Evolutionary conservation across 1,140 invertebrate genomes (phyloP).

Genomic region (Drosophila pallidifrons): DNA sequence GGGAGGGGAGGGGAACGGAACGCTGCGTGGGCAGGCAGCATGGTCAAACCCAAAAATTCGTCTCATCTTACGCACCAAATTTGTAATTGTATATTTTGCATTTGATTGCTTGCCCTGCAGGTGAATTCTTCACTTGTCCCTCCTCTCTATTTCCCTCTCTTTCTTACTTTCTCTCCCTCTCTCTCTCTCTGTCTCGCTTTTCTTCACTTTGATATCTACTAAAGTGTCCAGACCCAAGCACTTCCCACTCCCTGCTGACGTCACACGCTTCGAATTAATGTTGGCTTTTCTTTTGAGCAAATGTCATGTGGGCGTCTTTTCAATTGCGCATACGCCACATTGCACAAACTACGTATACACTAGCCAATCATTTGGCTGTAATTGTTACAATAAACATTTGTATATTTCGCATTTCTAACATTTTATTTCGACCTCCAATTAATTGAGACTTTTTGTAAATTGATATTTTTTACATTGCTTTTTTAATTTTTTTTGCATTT

Average conservation of each 20-base stretch:
- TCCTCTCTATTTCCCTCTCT: neutral
- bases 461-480: too few relatives aligned
- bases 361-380: neutral
- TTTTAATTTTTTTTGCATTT: too few relatives aligned
- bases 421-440: too few relatives aligned
- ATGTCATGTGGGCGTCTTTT: constrained; percentile 25
- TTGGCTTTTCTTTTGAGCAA: constrained; percentile 26
- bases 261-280: constrained; percentile 34
- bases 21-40: constrained; percentile 8
- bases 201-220: neutral
- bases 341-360: constrained; percentile 14
- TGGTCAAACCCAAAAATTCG: constrained; percentile 42
- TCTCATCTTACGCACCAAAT: constrained; percentile 71
- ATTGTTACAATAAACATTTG: too few relatives aligned
- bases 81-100: constrained; percentile 77
- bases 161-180: too few relatives aligned
- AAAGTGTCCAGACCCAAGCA: neutral
- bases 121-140: constrained; percentile 30
- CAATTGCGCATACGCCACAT: constrained; percentile 29
- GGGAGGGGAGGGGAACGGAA: neutral
- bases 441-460: too few relatives aligned
- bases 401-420: too few relatives aligned
- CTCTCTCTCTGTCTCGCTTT: neutral
- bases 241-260: constrained; percentile 35
- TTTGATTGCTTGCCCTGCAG: constrained; percentile 75